Base-by-base conservation (phyloP, 2,888 invertebrate genomes). In the Pherbina coryleti region DNA sequence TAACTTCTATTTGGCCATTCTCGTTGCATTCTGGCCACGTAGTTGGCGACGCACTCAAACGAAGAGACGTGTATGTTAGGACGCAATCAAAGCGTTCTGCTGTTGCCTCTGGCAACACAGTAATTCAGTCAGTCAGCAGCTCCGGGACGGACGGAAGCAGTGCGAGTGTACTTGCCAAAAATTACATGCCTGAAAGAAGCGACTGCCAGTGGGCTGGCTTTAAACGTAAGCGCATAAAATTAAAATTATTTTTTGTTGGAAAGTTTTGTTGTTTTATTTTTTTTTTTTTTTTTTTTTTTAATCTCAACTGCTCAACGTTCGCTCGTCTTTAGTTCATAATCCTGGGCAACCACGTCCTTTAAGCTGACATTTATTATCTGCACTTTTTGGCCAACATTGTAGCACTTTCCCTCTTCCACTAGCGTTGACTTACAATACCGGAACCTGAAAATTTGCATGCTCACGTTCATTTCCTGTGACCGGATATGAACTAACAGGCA, bases 351-450 rank as follows among this genome's bases (percentile, higher is more conserved):
- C 81, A 81, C 82, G 82, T 82, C 78, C 80, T 76, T 77, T 80
- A 81, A 81, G 81, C 79, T 80, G 81, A 81, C 81, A 81, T 82
- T 81, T 82, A 82, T 82, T 81, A 82, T 82, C 80, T 82, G 14
- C 57, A 74, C 34, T 66, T 57, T 57, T 60, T 19, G 53, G 53
- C 31, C 62, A 44, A 62, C 25, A 31, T 31, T 62, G 14, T 14
- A 19, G 73, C 34, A 11, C 28, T 44, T 49, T 73, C 49, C 22
- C 22, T 73, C 51, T 28, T 64, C 64, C 17, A 17, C 64, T n/a
- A 14, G 28, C 11, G 11, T n/a, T 37, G 8, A 37, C 37, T 37
- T 37, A 7, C 11, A 44, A 44, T 44, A 44, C n/a, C 3, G n/a
- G 34, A 31, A 17, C 5, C 17, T 34, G n/a, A n/a, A 34, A n/a